Evolutionary conservation across 2,113 vertebrate species (phyloP).

Genomic region (Strix aluco): DNA sequence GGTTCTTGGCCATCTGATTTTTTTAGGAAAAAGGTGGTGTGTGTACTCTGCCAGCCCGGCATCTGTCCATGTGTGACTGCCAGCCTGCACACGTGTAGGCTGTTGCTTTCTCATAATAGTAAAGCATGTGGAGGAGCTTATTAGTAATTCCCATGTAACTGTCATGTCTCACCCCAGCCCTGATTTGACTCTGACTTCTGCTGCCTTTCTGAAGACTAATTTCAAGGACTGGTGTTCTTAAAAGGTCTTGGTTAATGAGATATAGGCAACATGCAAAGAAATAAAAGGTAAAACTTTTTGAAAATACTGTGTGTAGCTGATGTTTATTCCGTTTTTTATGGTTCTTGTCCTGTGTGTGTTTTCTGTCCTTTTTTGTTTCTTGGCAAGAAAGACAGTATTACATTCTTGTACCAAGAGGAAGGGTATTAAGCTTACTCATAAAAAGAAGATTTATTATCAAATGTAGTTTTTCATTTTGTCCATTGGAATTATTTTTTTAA

Average conservation of each 20-base stretch:
- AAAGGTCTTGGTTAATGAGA: background rate
- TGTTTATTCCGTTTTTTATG: background rate
- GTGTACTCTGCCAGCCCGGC: fast-evolving
- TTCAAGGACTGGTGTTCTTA: background rate
- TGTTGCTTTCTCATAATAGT: background rate
- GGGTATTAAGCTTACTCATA: conserved; percentile 37
- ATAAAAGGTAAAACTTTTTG: background rate
- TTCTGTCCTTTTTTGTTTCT: background rate
- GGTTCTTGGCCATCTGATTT: background rate
- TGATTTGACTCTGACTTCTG: background rate
- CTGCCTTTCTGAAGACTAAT: background rate
- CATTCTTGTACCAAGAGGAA: conserved; percentile 29
- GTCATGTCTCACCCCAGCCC: background rate
- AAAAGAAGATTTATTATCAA: conserved; percentile 53
- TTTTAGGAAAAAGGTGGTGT: background rate
- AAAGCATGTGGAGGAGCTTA: background rate
- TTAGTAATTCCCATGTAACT: background rate
- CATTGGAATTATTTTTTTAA: background rate
- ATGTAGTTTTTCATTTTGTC: conserved; percentile 49
- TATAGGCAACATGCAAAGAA: background rate
- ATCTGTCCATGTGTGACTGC: background rate
- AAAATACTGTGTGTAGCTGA: background rate
- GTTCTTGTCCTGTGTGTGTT: background rate
- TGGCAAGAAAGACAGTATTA: conserved; percentile 4
- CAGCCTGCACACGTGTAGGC: fast-evolving